These are phyloP conservation scores for Euschistus heros DNA, from an alignment of 1,140 invertebrate genomes.

Conservation along the genomic window DNA sequence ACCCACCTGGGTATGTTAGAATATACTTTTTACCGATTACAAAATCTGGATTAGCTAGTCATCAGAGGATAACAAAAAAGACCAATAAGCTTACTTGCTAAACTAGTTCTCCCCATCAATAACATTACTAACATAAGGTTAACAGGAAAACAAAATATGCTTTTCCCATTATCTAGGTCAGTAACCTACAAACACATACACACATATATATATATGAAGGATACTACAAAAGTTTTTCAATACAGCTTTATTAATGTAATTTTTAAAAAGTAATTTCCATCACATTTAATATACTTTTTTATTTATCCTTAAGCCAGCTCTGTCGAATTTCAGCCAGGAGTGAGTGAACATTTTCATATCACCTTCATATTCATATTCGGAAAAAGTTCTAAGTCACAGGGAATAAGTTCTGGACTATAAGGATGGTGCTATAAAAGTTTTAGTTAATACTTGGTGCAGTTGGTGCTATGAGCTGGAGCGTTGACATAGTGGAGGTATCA, in stretches of 20 bases:
- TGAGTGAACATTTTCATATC: background rate
- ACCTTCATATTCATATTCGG: background rate
- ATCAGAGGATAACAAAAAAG: too few relatives aligned
- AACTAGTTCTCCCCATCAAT: too few relatives aligned
- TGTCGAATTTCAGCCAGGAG: background rate
- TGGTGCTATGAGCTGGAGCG: background rate
- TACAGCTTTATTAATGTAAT: background rate
- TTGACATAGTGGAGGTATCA: background rate
- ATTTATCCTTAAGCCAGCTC: background rate
- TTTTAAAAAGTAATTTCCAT: background rate
- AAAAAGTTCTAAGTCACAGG: background rate
- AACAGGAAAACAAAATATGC: too few relatives aligned
- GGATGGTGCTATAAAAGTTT: background rate
- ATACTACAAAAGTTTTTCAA: background rate
- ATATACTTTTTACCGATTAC: too few relatives aligned
- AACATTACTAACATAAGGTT: too few relatives aligned
- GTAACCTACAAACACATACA: too few relatives aligned
- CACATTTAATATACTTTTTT: background rate
- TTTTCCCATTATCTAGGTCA: too few relatives aligned
- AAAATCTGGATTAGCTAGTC: too few relatives aligned
- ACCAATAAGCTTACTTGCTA: too few relatives aligned
- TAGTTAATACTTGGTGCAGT: background rate
- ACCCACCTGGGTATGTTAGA: too few relatives aligned
- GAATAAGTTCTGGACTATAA: background rate
- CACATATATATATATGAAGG: background rate